Conservation (phyloP, 2,888 invertebrate genomes). For the Habrosyne pyritoides region DNA sequence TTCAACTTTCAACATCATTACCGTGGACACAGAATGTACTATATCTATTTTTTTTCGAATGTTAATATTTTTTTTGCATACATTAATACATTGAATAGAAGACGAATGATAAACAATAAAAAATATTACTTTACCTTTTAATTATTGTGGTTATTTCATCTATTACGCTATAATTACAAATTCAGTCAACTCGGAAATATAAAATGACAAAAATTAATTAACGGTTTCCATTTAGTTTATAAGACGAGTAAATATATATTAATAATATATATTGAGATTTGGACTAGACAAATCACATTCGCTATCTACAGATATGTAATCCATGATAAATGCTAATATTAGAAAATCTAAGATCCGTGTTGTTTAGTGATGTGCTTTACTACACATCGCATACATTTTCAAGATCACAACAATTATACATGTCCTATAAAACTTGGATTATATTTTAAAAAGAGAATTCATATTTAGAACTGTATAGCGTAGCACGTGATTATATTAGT, state of each 20-base stretch:
- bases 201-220: conserved; percentile 54
- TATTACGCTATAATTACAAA: conserved; percentile 67
- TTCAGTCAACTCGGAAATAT: conserved; percentile 76
- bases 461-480: not conserved
- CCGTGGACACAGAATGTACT: conserved; percentile 57
- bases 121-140: conserved; percentile 30
- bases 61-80: conserved; percentile 23
- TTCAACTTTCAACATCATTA: conserved; percentile 30
- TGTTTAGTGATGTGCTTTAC: conserved; percentile 66
- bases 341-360: conserved; percentile 78
- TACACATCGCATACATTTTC: conserved; percentile 69
- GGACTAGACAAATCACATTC: conserved; percentile 82
- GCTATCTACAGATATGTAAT: conserved; percentile 84
- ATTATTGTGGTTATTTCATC: conserved; percentile 37
- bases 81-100: conserved; percentile 62
- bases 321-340: conserved; percentile 82
- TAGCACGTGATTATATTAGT: not conserved
- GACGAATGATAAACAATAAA: conserved; percentile 27
- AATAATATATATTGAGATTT: conserved; percentile 75
- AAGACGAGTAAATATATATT: conserved; percentile 76
- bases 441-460: not conserved
- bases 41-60: conserved; percentile 36
- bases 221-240: conserved; percentile 46
- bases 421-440: not conserved
- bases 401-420: conserved; percentile 51